These are phyloP conservation scores for Poecilia wingei DNA, from an alignment of 2,797 vertebrate genomes.

Conservation along the genomic window DNA sequence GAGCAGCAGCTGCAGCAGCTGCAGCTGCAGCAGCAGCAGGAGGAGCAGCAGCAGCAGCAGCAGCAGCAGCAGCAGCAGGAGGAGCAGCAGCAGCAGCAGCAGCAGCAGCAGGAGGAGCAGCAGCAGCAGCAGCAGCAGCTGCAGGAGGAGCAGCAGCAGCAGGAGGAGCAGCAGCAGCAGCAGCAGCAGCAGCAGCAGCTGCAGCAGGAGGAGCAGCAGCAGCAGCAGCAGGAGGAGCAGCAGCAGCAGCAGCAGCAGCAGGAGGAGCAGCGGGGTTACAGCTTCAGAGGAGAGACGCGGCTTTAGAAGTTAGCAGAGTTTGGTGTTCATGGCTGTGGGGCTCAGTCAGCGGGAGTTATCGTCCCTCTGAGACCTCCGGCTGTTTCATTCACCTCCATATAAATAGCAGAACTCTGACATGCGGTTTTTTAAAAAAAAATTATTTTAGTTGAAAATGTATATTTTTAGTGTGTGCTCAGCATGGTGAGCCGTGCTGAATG, in stretches of 20 bases:
- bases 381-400: constrained; percentile 47
- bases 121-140: too few species aligned
- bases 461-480: constrained; percentile 21
- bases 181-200: too few species aligned
- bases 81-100: too few species aligned
- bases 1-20: background rate
- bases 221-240: too few species aligned
- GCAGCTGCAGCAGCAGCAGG: too few species aligned
- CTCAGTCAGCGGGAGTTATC: constrained; percentile 62
- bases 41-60: too few species aligned
- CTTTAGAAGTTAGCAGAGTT: constrained; percentile 69
- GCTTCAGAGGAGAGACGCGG: constrained; percentile 60
- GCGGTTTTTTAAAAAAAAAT: background rate
- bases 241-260: constrained; percentile 3
- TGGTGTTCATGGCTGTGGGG: constrained; percentile 63
- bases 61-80: too few species aligned
- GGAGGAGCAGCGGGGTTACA: constrained; percentile 40
- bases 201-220: too few species aligned
- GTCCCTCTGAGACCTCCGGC: constrained; percentile 53
- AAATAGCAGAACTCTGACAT: constrained; percentile 38
- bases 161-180: too few species aligned
- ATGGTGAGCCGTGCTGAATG: constrained; percentile 7
- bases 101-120: too few species aligned
- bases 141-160: too few species aligned
- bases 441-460: constrained; percentile 21